Percentiles rank a stretch among this genome's conserved stretches.
Evolutionary conservation across 2,888 invertebrate species (phyloP).

Genomic region (Cryptus armator): DNA sequence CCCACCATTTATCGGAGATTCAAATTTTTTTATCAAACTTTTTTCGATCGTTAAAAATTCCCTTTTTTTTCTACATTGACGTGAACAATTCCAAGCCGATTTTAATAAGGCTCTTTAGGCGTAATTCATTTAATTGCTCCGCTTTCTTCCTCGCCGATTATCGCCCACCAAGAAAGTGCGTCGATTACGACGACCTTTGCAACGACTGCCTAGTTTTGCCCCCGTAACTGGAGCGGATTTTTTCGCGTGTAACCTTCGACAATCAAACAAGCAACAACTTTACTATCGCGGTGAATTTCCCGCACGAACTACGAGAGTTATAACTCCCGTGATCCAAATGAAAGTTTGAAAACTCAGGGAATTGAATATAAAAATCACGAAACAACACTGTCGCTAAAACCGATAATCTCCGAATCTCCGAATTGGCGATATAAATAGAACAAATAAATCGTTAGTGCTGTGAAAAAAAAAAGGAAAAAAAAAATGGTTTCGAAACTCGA

Average conservation of each 20-base stretch:
- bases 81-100: no score
- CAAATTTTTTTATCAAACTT: no score
- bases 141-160: no score
- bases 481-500: neutral
- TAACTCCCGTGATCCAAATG: slow-evolving; percentile 3
- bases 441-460: neutral
- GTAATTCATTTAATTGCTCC: no score
- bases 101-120: no score
- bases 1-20: no score
- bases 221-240: neutral
- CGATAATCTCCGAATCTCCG: neutral
- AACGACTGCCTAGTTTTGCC: slow-evolving; percentile 4
- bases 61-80: no score
- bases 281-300: neutral
- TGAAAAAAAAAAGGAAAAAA: neutral
- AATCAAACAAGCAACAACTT: neutral
- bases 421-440: neutral
- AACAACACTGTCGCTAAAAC: neutral
- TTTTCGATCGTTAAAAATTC: no score
- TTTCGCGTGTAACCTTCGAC: neutral
- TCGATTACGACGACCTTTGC: neutral
- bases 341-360: slow-evolving; percentile 9
- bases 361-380: neutral
- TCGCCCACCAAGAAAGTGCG: no score
- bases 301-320: neutral